A percentile compares a stretch with the other conserved stretches of the same genome.
Evolutionary conservation across 2,797 vertebrate genomes (phyloP).

Genomic region (Hemibagrus guttatus): DNA sequence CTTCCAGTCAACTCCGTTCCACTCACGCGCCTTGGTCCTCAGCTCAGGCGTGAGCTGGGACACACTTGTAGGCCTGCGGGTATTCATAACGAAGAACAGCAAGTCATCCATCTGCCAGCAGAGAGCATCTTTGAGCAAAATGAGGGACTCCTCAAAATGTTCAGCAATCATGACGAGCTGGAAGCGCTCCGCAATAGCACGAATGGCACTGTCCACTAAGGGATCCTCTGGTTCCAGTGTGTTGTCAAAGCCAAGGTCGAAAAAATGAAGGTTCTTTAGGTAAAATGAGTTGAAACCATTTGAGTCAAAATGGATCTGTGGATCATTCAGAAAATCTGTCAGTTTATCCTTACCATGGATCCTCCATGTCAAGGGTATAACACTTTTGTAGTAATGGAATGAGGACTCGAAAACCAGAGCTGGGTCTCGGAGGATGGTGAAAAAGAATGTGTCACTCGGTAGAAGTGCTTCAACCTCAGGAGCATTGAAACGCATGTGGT

Average conservation of each 20-base stretch:
- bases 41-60: conserved; percentile 77
- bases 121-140: conserved; percentile 88
- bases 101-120: conserved; percentile 92
- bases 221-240: conserved; percentile 76
- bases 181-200: conserved; percentile 78
- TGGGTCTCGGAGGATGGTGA: conserved; percentile 89
- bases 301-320: conserved; percentile 80
- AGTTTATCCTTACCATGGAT: conserved; percentile 80
- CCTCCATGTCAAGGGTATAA: conserved; percentile 88
- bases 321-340: conserved; percentile 79
- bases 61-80: conserved; percentile 75
- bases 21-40: conserved; percentile 79
- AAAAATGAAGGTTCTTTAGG: conserved; percentile 89
- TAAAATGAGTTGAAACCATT: conserved; percentile 88
- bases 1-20: conserved; percentile 86
- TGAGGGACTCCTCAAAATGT: conserved; percentile 91
- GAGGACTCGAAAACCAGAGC: conserved; percentile 91
- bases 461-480: conserved; percentile 83
- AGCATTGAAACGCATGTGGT: conserved; percentile 93
- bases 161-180: conserved; percentile 88
- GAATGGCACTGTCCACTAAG: conserved; percentile 71
- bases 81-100: conserved; percentile 90
- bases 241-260: conserved; percentile 90
- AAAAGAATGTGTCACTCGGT: conserved; percentile 73
- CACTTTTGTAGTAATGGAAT: conserved; percentile 86